These are phyloP conservation scores for Oasisia sp. DNA, from an alignment of 2,888 invertebrate genomes.

Conservation along the genomic window DNA sequence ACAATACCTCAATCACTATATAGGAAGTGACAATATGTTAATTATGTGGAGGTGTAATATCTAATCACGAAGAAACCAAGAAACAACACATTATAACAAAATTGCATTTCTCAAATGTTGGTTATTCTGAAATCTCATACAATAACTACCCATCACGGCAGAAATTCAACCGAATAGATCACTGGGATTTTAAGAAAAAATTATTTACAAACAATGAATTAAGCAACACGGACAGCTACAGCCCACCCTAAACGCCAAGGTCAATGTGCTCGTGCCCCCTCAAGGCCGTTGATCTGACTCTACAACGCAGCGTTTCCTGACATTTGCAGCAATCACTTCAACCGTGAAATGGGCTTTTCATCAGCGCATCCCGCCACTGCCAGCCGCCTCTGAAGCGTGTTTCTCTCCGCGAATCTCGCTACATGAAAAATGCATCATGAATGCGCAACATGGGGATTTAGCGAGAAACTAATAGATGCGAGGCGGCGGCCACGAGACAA, in stretches of 20 bases:
- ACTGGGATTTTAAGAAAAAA: no score
- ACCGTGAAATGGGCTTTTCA: not conserved
- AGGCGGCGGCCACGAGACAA: not conserved
- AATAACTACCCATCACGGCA: no score
- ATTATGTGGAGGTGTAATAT: no score
- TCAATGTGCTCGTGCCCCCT: not conserved
- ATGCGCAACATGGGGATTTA: not conserved
- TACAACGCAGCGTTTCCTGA: not conserved
- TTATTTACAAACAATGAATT: no score
- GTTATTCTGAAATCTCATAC: no score
- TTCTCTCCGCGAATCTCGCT: not conserved
- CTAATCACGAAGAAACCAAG: no score
- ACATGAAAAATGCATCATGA: not conserved
- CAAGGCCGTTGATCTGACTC: not conserved
- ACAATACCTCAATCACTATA: no score
- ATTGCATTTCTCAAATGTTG: no score
- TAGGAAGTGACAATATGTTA: no score
- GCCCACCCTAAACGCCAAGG: not conserved
- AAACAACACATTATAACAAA: no score
- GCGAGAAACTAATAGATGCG: not conserved
- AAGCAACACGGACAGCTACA: no score
- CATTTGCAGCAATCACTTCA: not conserved
- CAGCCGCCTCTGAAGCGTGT: not conserved
- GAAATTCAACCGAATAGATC: no score
- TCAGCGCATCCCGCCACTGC: not conserved